Evolutionary conservation across 1,140 invertebrate genomes (phyloP), one percentile per base, ranked within the genome.

Genomic region (Sinonovacula constricta): DNA sequence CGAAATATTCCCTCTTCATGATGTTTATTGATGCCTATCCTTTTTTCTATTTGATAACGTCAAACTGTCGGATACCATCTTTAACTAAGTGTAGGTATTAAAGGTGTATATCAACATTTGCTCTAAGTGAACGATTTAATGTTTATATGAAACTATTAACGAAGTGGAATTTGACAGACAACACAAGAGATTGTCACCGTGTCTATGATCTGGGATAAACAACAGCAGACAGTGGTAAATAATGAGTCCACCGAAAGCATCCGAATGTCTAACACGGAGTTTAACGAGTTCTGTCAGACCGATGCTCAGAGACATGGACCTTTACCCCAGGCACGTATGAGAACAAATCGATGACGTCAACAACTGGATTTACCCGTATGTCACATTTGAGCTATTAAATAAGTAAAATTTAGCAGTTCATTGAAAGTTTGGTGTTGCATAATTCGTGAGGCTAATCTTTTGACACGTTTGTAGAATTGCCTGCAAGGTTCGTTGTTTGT

Each of bases 191-290:
- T n/a, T 10, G 49, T 85, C 14, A 88, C 87, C 0, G 89, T 90
- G 0, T 88, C 89, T 0, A 79, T 84, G 54, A 69, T 90, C 15
- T 90, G 85, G 83, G 89, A 90, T 74, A 90, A 88, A 74, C 45
- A 83, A 36, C 82, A 81, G 26, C 59, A 81, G n/a, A 89, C 83
- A 0, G 81, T 90, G 18, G 89, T 90, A 1, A 90, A 87, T 67
- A 90, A 90, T 67, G 88, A 90, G 60, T 90, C 88, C 0, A 86
- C 84, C 53, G 89, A 90, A 70, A 89, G 90, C 36, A 85, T 90
- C 14, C 80, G 86, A 22, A 90, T 90, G 88, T 77, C 90, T 18
- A 89, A 89, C 67, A 28, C 71, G 18, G 88, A 90, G 71, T 90
- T 90, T 75, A 89, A 89, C 70, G 81, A 59, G 14, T 90, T 90